These are phyloP conservation scores for Diuraphis noxia DNA, from an alignment of 1,140 invertebrate genomes.

Conservation along the genomic window DNA sequence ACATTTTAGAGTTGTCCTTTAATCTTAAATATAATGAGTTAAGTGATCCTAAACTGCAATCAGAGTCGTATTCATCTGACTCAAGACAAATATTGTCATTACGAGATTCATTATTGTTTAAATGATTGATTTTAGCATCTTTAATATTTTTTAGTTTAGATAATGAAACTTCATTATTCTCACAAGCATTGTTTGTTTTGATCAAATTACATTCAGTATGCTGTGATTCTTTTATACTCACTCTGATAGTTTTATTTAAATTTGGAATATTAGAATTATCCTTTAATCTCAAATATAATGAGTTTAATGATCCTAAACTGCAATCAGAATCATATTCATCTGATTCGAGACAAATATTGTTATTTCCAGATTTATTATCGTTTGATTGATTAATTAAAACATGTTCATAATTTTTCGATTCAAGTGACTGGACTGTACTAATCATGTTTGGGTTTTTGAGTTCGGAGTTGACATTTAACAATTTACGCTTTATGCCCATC, in stretches of 20 bases:
- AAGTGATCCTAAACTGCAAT: slow-evolving; percentile 25
- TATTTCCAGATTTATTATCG: neutral
- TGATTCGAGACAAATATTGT: neutral
- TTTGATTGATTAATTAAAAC: neutral
- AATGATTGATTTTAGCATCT: neutral
- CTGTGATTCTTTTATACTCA: too few species aligned
- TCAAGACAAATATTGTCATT: neutral
- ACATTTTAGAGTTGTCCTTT: neutral
- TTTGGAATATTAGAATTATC: neutral
- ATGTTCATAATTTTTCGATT: neutral
- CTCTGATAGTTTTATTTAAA: too few species aligned
- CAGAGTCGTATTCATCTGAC: neutral
- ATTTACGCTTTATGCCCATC: too few species aligned
- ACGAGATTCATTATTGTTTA: neutral
- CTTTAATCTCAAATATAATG: neutral
- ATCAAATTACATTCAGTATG: neutral
- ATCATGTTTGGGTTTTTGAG: neutral
- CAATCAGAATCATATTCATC: neutral
- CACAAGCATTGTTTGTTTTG: neutral
- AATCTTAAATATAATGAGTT: neutral
- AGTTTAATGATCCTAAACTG: slow-evolving; percentile 22
- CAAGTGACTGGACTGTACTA: neutral
- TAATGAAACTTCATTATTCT: neutral
- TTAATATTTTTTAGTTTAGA: neutral
- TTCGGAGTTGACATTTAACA: neutral